These are phyloP conservation scores for Pseudorasbora parva DNA, from an alignment of 2,113 vertebrate species.

Conservation along the genomic window DNA sequence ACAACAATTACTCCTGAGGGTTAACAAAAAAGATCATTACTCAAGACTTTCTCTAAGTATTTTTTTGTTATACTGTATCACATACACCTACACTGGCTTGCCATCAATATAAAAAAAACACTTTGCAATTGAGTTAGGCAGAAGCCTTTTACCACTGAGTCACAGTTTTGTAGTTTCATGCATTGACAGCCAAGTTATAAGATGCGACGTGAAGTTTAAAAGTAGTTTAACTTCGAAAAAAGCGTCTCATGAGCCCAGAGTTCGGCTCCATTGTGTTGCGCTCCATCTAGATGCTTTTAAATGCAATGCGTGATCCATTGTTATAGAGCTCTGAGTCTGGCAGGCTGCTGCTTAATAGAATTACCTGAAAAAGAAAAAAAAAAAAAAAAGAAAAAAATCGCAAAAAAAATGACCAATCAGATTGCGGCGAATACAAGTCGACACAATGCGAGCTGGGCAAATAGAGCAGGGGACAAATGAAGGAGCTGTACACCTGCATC, in stretches of 20 bases:
- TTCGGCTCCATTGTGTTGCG: background rate
- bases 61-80: no score
- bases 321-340: background rate
- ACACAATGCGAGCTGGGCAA: slow-evolving; percentile 8
- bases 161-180: background rate
- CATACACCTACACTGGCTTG: background rate
- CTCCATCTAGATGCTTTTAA: slow-evolving; percentile 2
- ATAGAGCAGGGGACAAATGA: slow-evolving; percentile 29
- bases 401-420: slow-evolving; percentile 22
- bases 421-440: background rate
- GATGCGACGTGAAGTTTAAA: background rate
- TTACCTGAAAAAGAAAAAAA: slow-evolving; percentile 18
- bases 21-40: no score
- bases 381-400: no score
- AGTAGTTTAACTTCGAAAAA: background rate
- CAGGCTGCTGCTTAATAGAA: background rate
- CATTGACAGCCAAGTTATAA: background rate
- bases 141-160: background rate
- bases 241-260: background rate
- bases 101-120: background rate
- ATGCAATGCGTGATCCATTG: background rate
- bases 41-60: no score
- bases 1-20: no score
- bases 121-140: background rate
- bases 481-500: slow-evolving; percentile 39